These are phyloP conservation scores for Schizothorax lantsangensis DNA, from an alignment of 2,797 vertebrate genomes.

Conservation along the genomic window DNA sequence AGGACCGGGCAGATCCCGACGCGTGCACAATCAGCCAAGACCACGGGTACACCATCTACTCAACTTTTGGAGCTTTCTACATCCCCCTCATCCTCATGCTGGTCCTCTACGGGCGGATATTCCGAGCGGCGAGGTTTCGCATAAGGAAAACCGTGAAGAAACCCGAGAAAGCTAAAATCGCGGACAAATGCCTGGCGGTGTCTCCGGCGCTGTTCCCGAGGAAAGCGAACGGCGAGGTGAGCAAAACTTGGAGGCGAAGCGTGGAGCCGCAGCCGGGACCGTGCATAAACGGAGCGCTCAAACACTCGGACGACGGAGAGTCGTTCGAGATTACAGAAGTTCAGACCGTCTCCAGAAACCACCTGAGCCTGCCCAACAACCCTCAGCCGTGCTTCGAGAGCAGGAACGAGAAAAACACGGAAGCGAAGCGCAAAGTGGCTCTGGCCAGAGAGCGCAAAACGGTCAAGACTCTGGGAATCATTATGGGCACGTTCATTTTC, in stretches of 20 bases:
- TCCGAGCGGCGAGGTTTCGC: constrained; percentile 92
- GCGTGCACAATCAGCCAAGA: constrained; percentile 97
- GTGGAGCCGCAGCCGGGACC: constrained; percentile 74
- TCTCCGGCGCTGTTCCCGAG: constrained; percentile 81
- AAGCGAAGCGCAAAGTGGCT: constrained; percentile 90
- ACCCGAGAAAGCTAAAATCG: constrained; percentile 79
- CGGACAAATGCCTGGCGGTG: constrained; percentile 73
- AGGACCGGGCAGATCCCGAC: constrained; percentile 92
- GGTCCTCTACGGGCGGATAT: constrained; percentile 94
- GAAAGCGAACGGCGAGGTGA: constrained; percentile 80
- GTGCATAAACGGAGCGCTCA: constrained; percentile 88
- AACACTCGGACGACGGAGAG: constrained; percentile 82
- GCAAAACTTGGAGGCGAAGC: constrained; percentile 79
- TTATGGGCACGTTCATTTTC: constrained; percentile 98
- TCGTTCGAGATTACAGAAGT: constrained; percentile 90
- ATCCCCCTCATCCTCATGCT: constrained; percentile 95
- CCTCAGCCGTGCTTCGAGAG: constrained; percentile 78
- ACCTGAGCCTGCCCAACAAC: constrained; percentile 83
- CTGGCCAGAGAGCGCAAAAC: constrained; percentile 94
- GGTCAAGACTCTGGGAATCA: constrained; percentile 96
- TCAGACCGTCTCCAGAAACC: constrained; percentile 84
- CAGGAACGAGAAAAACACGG: constrained; percentile 85
- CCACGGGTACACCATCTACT: constrained; percentile 96
- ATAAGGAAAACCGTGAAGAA: constrained; percentile 95
- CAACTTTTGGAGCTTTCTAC: constrained; percentile 98